Evolutionary conservation across 2,888 invertebrate species (phyloP), one percentile per base, ranked within the genome.

Genomic region (Mantis religiosa): DNA sequence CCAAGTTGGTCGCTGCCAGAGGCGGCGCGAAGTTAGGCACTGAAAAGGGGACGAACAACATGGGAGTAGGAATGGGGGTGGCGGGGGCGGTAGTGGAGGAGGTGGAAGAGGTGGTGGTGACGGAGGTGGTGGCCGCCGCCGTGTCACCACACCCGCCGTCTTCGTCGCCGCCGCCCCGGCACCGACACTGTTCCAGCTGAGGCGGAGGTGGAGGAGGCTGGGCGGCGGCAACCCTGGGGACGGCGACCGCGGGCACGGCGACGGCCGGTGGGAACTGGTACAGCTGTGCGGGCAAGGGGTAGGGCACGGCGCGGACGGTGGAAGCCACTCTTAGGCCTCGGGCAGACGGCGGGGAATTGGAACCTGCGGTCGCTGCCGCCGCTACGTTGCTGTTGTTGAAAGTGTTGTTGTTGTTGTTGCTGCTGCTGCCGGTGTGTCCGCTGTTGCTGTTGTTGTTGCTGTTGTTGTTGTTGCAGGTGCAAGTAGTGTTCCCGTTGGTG

Each of bases 1-100:
- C 90, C 85, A 91, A 87, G 82, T 90, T 90, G 41, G 89, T 90
- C 25, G 89, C 88, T 88, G 90, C 83, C 89, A 89, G 90, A 82
- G 91, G 93, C 89, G 93, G 93, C 88, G 92, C 93, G 91, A 93
- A 93, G 91, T 92, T 93, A 90, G 93, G 93, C 91, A 93, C 93
- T 89, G 93, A 92, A 91, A 93, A 93, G 88, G 94, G 94, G 90
- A 94, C 94, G 92, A 94, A 94, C 91, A 94, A 92, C 94, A 94
- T 94, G 90, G 93, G 93, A 84, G 93, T 92, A 87, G 34, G 84
- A 54, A 89, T 88, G 89, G 89, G 82, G 88, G 86, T 89, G 87
- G 90, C 87, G 88, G 86, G 86, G 85, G 90, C 88, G 89, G 88
- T 89, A 86, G 90, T 86, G 41, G 85, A 87, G 89, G 88, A 82